Percentiles rank a stretch among this genome's conserved stretches.
These are phyloP conservation scores for Macquaria ambigua DNA, from an alignment of 2,113 vertebrate genomes.

Conservation along the genomic window DNA sequence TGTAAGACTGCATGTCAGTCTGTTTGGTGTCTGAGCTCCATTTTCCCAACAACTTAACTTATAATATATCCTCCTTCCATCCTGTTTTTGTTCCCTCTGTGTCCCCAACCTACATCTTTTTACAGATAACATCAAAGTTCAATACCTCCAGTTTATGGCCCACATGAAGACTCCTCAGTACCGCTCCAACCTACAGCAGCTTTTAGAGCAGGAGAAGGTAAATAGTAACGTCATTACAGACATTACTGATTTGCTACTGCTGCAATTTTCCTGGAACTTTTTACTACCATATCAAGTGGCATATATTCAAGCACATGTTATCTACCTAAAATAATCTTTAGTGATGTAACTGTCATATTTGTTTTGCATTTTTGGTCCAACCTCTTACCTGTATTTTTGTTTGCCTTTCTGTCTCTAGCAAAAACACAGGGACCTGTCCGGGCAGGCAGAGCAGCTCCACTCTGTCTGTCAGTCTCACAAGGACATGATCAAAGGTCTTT, in stretches of 20 bases:
- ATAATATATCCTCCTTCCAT: not conserved
- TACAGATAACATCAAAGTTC: constrained; percentile 95
- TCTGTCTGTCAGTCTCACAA: constrained; percentile 94
- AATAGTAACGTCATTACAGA: not conserved
- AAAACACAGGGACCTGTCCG: constrained; percentile 91
- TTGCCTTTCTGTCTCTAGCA: constrained; percentile 81
- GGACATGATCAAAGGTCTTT: constrained; percentile 93
- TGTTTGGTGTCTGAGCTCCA: not conserved
- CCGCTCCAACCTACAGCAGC: constrained; percentile 92
- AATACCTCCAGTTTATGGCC: constrained; percentile 97
- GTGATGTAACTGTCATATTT: not conserved
- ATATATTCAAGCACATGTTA: not conserved
- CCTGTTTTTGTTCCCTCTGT: not conserved
- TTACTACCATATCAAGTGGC: not conserved
- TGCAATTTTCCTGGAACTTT: not conserved
- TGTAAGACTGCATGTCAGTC: not conserved
- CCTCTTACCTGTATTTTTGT: not conserved
- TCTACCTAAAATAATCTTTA: not conserved
- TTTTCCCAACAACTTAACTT: not conserved
- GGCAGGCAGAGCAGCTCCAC: constrained; percentile 92
- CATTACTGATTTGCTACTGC: not conserved
- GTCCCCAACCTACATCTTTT: constrained; percentile 6
- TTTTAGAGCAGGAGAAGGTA: constrained; percentile 97
- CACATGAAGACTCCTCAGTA: constrained; percentile 98
- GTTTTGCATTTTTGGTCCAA: not conserved